These are phyloP conservation scores for Temnothorax nylanderi DNA, from an alignment of 1,140 invertebrate genomes.

Conservation along the genomic window DNA sequence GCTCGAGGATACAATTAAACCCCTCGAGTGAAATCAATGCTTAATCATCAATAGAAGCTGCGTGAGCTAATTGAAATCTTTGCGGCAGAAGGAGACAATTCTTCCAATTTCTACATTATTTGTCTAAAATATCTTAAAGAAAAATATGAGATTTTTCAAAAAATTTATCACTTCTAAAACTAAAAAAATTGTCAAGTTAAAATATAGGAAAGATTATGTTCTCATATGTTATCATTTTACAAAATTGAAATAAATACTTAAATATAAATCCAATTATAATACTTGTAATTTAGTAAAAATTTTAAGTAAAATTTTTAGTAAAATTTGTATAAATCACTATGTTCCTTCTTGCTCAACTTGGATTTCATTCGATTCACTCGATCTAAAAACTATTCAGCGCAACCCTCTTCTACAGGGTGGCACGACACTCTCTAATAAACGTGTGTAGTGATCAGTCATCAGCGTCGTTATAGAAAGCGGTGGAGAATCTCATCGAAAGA, in stretches of 20 bases:
- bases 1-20: conserved; percentile 17
- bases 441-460: conserved; percentile 10
- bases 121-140: background rate
- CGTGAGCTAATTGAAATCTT: conserved; percentile 17
- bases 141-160: background rate
- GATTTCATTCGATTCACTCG: background rate
- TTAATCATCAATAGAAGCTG: background rate
- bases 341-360: conserved; percentile 9
- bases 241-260: background rate
- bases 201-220: background rate
- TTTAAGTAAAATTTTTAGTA: too few relatives aligned
- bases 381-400: conserved; percentile 31
- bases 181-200: background rate
- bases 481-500: conserved; percentile 11
- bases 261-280: background rate
- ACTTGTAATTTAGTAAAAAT: background rate
- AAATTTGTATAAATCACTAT: background rate
- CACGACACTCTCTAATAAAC: conserved; percentile 27
- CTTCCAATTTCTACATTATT: background rate
- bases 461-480: conserved; percentile 28
- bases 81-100: background rate
- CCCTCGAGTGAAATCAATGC: conserved; percentile 9
- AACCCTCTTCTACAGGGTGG: conserved; percentile 22
- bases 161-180: background rate
- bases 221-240: background rate